Percentiles rank a stretch among this genome's conserved stretches.
Evolutionary conservation across 2,888 invertebrate species (phyloP).

Genomic region (Quadroppia sp.): DNA sequence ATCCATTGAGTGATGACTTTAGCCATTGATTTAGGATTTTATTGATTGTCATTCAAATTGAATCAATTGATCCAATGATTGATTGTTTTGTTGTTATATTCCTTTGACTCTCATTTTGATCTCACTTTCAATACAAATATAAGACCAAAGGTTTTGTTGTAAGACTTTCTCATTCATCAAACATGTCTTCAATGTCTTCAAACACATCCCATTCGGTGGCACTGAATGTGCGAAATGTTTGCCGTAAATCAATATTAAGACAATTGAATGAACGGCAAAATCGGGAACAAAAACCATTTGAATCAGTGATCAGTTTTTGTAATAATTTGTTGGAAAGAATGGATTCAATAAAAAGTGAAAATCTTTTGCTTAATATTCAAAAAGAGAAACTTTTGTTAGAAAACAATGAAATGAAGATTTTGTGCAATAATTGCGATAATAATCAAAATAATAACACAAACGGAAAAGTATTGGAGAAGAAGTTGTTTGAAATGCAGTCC

Average conservation of each 20-base stretch:
- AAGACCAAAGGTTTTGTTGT: neutral
- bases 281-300: slow-evolving; percentile 42
- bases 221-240: neutral
- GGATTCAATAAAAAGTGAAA: slow-evolving; percentile 73
- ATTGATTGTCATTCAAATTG: neutral
- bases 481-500: slow-evolving; percentile 79
- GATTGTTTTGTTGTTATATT: neutral
- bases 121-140: neutral
- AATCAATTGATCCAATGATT: neutral
- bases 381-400: slow-evolving; percentile 68
- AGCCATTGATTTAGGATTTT: neutral
- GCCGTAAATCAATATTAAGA: slow-evolving; percentile 39
- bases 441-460: slow-evolving; percentile 7
- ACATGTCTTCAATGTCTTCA: slow-evolving; percentile 8
- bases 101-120: slow-evolving; percentile 1
- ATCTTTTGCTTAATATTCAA: slow-evolving; percentile 75
- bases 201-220: neutral
- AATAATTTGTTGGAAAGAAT: slow-evolving; percentile 61
- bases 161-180: neutral
- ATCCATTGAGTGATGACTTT: neutral
- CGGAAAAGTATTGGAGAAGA: slow-evolving; percentile 67
- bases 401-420: slow-evolving; percentile 52
- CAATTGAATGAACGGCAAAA: slow-evolving; percentile 40
- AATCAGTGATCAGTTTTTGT: slow-evolving; percentile 41
- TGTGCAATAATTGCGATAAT: slow-evolving; percentile 47